Base-by-base conservation (phyloP, 2,888 invertebrate species). In the Hofmannophila pseudospretella region DNA sequence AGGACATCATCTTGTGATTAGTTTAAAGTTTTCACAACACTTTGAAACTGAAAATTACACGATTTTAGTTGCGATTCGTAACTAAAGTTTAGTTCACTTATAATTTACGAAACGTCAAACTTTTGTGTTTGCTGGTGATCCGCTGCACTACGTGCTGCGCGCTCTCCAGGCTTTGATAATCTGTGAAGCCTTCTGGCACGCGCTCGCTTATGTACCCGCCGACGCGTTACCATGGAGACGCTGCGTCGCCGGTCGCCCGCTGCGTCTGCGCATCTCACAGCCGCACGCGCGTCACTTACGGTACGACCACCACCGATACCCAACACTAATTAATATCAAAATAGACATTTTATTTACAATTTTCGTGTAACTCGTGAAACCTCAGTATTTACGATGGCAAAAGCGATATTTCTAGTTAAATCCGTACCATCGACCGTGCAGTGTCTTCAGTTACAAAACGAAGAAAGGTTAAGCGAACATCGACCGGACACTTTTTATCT, bases 41-140 rank as follows among this genome's bases (percentile, higher is more conserved):
- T 82, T 67, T 65, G 44, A 67, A 65, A 77, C 76, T 73, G 66
- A 71, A 75, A 67, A 64, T 58, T 57, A 55, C 81, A 74, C 77
- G 66, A 49, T 54, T 51, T 54, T 51, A 71, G 70, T 67, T 78
- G 84, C 73, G 82, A 84, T 81, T 85, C 86, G 86, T 80, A 85
- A 85, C 85, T 79, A 84, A 81, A 76, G 73, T 54, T 52, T 44
- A 43, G 38, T 47, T 58, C 79, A 82, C 84, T 82, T 72, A 73
- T 69, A 34, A 77, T 85, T 85, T 85, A 86, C 86, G 85, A 86
- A 85, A 84, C 85, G 67, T 85, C 84, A 71, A 80, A 76, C 70
- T 76, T 44, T 50, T 46, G 38, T 36, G 34, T 49, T 49, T 59
- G 56, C 80, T 75, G 78, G 78, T 72, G 82, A 81, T 82, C 84